phyloP scores from a whole-genome alignment of 1,140 invertebrate genomes.

The Drosophila guanche region DNA sequence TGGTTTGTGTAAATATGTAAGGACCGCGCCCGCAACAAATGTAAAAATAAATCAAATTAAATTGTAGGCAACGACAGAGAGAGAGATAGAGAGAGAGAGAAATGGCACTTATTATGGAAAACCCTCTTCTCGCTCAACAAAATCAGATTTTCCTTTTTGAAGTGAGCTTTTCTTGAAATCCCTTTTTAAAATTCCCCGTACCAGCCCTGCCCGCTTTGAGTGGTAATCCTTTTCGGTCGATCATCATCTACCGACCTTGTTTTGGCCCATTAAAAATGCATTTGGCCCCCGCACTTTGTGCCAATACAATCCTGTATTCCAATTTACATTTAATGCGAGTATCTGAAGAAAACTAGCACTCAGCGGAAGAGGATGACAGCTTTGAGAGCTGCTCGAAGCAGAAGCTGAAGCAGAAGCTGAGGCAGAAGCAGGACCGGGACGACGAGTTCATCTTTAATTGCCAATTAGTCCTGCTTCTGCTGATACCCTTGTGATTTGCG shows the following conservation, averaged over 20 bases:
- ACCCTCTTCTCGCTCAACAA: background rate
- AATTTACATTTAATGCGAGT: constrained; percentile 43
- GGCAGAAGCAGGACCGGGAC: background rate
- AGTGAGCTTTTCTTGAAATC: constrained; percentile 1
- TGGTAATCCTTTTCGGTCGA: constrained; percentile 10
- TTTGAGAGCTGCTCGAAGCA: background rate
- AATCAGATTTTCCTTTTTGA: constrained; percentile 2
- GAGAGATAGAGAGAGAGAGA: too few species aligned
- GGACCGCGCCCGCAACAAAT: too few species aligned
- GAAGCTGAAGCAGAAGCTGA: background rate
- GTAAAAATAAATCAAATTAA: too few species aligned
- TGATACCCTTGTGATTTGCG: constrained; percentile 76
- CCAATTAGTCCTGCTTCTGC: constrained; percentile 59
- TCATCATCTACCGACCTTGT: too few species aligned
- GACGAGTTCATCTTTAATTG: constrained; percentile 74
- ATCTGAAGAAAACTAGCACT: constrained; percentile 2
- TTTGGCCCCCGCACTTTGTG: constrained; percentile 28
- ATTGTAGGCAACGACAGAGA: too few species aligned
- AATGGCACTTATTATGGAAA: background rate
- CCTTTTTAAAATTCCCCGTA: constrained; percentile 6
- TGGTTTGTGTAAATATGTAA: too few species aligned
- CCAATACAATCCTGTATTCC: constrained; percentile 21
- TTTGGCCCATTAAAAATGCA: constrained; percentile 46
- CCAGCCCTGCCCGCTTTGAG: background rate
- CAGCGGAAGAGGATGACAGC: background rate